Evolutionary conservation across 92 coral and sea anemone genomes (phyloP).

Genomic region (Palythoa grandiflora): DNA sequence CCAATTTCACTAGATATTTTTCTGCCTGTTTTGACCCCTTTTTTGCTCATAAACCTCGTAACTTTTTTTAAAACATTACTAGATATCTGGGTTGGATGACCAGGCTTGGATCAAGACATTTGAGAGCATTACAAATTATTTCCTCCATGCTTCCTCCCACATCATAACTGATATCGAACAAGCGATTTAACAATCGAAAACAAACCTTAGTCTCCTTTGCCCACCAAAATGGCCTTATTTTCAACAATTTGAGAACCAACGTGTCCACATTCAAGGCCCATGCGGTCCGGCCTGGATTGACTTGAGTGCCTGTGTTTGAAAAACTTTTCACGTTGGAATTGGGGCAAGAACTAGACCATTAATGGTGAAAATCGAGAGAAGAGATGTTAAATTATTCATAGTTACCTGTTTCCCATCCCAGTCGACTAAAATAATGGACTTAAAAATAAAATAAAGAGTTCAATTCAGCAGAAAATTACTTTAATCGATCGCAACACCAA

Average conservation of each 20-base stretch:
- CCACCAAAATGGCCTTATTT: conserved; percentile 27
- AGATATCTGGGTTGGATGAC: conserved; percentile 31
- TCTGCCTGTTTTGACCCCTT: conserved; percentile 19
- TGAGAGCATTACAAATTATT: conserved; percentile 35
- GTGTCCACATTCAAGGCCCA: conserved; percentile 26
- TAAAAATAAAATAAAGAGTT: neutral
- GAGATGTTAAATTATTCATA: neutral
- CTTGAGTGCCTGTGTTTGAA: conserved; percentile 16
- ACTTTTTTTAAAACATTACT: conserved; percentile 28
- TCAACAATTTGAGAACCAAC: conserved; percentile 25
- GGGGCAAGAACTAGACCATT: neutral
- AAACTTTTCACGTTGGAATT: conserved; percentile 27
- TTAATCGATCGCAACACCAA: neutral
- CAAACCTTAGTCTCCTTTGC: conserved; percentile 27
- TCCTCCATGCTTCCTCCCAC: conserved; percentile 30
- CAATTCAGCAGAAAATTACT: neutral
- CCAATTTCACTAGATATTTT: conserved; percentile 26
- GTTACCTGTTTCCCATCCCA: conserved; percentile 17
- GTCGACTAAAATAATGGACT: neutral
- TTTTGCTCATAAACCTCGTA: conserved; percentile 8
- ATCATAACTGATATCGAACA: conserved; percentile 25
- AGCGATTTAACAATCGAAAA: conserved; percentile 23
- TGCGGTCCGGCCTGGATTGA: too few species aligned
- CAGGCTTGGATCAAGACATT: conserved; percentile 9
- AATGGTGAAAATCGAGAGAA: neutral